Evolutionary conservation across 2,797 vertebrate species (phyloP).

Genomic region (Octomys mimax): DNA sequence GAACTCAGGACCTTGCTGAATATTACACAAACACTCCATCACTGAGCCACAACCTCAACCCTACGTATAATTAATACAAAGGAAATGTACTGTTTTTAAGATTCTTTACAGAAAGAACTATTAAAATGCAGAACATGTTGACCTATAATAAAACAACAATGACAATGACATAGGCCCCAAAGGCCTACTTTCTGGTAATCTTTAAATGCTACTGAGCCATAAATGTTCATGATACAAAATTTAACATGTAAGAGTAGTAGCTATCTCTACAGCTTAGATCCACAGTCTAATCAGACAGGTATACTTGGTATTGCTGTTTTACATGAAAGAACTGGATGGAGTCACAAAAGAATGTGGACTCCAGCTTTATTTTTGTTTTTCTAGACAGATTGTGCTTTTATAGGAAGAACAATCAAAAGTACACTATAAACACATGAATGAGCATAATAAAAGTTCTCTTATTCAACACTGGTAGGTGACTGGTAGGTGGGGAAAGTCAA

Average conservation of each 20-base stretch:
- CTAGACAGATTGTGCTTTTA: constrained; percentile 1
- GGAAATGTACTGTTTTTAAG: constrained; percentile 47
- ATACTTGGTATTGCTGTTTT: background rate
- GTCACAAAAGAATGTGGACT: background rate
- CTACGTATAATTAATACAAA: background rate
- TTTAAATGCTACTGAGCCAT: background rate
- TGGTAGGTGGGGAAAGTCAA: background rate
- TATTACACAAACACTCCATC: background rate
- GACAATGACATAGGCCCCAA: background rate
- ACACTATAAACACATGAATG: background rate
- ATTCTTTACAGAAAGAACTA: background rate
- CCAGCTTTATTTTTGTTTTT: constrained; percentile 50
- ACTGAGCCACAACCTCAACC: background rate
- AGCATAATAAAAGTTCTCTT: constrained; percentile 3
- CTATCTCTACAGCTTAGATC: background rate
- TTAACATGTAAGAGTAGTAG: background rate
- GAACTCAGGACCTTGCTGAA: background rate
- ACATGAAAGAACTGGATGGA: background rate
- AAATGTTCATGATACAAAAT: background rate
- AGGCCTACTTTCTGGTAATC: constrained; percentile 19
- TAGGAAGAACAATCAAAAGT: constrained; percentile 16
- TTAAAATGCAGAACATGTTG: constrained; percentile 27
- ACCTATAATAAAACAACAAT: constrained; percentile 28
- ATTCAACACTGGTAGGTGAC: background rate
- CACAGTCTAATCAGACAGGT: background rate